Percentiles rank a stretch among this genome's conserved stretches.
phyloP scores from a whole-genome alignment of 1,140 invertebrate species.

The Grapholita molesta region DNA sequence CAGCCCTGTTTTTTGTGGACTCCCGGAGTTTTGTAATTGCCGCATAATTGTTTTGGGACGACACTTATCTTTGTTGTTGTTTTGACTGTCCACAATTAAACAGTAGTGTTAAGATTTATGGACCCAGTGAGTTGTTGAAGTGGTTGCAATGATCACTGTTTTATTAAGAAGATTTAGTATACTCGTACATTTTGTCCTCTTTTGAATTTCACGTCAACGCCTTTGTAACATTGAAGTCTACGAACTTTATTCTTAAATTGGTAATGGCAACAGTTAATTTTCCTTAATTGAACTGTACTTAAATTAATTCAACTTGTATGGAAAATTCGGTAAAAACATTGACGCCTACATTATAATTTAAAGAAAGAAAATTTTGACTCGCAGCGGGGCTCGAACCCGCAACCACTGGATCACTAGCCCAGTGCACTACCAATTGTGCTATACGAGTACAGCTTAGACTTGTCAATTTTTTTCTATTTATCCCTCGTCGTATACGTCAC shows the following conservation, averaged over 20 bases:
- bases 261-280: too few relatives aligned
- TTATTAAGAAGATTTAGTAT: background rate
- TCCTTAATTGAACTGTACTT: too few relatives aligned
- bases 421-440: too few relatives aligned
- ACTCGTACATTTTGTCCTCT: background rate
- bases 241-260: background rate
- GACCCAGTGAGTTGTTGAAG: conserved; percentile 2
- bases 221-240: background rate
- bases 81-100: conserved; percentile 47
- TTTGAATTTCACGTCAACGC: conserved; percentile 1
- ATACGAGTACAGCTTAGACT: too few relatives aligned
- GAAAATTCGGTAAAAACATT: too few relatives aligned
- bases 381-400: too few relatives aligned
- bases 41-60: conserved; percentile 56
- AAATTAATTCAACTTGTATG: too few relatives aligned
- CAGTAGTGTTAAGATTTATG: conserved; percentile 38
- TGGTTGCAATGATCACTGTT: background rate
- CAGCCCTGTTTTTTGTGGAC: conserved; percentile 44
- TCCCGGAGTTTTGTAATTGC: conserved; percentile 45
- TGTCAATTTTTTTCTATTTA: too few relatives aligned
- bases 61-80: conserved; percentile 47
- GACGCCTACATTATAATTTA: too few relatives aligned
- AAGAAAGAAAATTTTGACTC: too few relatives aligned
- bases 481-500: too few relatives aligned
- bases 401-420: too few relatives aligned